Percentiles rank a stretch among this genome's conserved stretches.
phyloP scores from a whole-genome alignment of 2,888 invertebrate species.

The Ryuthela nishihirai region DNA sequence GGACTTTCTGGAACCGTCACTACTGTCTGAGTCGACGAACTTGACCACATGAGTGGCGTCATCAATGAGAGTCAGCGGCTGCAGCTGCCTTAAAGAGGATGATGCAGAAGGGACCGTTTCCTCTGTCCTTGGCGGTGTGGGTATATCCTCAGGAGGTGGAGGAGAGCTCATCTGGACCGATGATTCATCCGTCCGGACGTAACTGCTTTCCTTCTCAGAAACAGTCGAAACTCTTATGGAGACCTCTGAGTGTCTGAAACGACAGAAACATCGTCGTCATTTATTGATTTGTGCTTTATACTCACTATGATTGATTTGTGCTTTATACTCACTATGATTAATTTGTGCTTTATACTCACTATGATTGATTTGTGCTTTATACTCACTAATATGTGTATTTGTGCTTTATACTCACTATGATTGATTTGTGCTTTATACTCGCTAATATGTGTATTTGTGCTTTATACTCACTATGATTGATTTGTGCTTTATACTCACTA shows the following conservation, averaged over 20 bases:
- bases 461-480: too few species aligned
- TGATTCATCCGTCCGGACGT: conserved; percentile 32
- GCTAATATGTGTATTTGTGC: too few species aligned
- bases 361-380: too few species aligned
- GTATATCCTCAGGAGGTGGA: conserved; percentile 9
- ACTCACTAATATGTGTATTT: too few species aligned
- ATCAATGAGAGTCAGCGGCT: conserved; percentile 27
- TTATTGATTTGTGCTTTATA: too few species aligned
- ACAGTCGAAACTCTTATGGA: conserved; percentile 27
- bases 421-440: too few species aligned
- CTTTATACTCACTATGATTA: too few species aligned
- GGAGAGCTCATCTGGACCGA: conserved; percentile 32
- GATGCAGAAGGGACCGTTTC: background rate
- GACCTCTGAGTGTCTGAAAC: conserved; percentile 29
- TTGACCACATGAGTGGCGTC: conserved; percentile 20
- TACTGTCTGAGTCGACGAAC: conserved; percentile 32
- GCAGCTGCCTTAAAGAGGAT: conserved; percentile 16
- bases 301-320: too few species aligned
- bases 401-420: too few species aligned
- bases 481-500: too few species aligned
- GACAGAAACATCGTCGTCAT: too few species aligned
- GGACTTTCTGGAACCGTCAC: conserved; percentile 13
- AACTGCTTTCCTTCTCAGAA: conserved; percentile 36
- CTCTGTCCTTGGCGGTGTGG: conserved; percentile 1
- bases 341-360: too few species aligned